These are phyloP conservation scores for Temnothorax ravouxi DNA, from an alignment of 2,888 invertebrate genomes.

Conservation along the genomic window DNA sequence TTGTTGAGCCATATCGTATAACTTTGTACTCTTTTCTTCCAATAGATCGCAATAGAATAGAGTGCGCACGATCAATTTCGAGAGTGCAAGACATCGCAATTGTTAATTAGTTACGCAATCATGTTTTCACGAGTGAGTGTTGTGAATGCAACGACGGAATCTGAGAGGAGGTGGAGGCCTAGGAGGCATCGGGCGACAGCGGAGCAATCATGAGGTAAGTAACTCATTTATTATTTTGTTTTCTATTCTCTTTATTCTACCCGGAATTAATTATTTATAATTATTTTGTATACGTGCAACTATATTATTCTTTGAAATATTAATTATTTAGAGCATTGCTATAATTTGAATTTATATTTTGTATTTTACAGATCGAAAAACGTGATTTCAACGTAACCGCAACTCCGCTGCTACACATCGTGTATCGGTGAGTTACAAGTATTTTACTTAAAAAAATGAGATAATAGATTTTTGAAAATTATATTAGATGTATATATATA, in stretches of 20 bases:
- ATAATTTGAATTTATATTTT: constrained; percentile 1
- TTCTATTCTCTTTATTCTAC: background rate
- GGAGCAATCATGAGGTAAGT: background rate
- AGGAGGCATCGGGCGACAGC: too few relatives aligned
- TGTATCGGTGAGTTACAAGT: background rate
- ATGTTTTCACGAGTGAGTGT: background rate
- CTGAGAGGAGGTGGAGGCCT: background rate
- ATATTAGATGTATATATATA: background rate
- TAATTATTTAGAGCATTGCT: background rate
- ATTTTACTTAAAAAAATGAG: background rate
- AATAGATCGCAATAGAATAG: background rate
- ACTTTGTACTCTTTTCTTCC: background rate
- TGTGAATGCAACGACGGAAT: background rate
- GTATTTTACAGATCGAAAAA: background rate
- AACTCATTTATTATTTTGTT: background rate
- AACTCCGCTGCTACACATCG: background rate
- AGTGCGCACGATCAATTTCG: background rate
- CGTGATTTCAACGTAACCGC: background rate
- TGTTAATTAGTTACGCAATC: background rate
- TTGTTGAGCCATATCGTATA: background rate
- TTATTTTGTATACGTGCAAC: background rate
- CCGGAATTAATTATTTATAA: constrained; percentile 14
- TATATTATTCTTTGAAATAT: constrained; percentile 16
- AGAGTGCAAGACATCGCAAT: background rate
- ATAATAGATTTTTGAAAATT: background rate